Base-by-base conservation (phyloP, 2,797 vertebrate genomes). In the Lemur catta region DNA sequence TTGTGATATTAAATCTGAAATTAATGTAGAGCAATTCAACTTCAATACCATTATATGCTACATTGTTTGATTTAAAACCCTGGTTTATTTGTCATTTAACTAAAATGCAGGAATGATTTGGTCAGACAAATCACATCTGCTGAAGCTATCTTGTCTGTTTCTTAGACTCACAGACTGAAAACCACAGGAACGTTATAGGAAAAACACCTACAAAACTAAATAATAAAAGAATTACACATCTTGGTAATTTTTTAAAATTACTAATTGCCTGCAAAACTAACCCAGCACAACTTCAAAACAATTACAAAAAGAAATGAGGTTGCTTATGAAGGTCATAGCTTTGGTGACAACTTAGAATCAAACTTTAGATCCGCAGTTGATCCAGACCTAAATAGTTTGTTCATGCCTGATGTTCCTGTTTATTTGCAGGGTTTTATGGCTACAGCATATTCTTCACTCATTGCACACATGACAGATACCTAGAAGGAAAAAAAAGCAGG, bases 401-500 rank as follows among this genome's bases (percentile, higher is more conserved):
- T 99, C 98, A 86, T 96, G 98, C 93, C 97, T 97, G 97, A 96
- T 0, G 94, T 96, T 99, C 98, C 98, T 99, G 98, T 99, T 99
- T 99, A 99, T 97, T 99, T 99, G 98, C 99, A 99, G 98, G 98
- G 99, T 98, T 99, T 99, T 99, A 99, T 99, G 98, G 99, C 99
- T 98, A 99, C 99, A 95, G 99, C 99, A 98, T 99, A 99, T 98
- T 99, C 99, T 98, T 99, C 99, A 96, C 99, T 99, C 99, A 99
- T 99, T 98, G 99, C 99, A 98, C 98, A 98, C 98, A 99, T 99
- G 98, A 99, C 99, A 46, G 99, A 99, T 96, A 99, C 99, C 99
- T 99, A 98, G 1, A 98, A 97, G 95, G 94, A 57, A 96, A 97
- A 97, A 97, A 30, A 96, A 14, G 59, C 20, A 81, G 55, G 38